A percentile compares a stretch with the other conserved stretches of the same genome.
Evolutionary conservation across 1,140 invertebrate genomes (phyloP).

Genomic region (Paralvinella palmiformis): DNA sequence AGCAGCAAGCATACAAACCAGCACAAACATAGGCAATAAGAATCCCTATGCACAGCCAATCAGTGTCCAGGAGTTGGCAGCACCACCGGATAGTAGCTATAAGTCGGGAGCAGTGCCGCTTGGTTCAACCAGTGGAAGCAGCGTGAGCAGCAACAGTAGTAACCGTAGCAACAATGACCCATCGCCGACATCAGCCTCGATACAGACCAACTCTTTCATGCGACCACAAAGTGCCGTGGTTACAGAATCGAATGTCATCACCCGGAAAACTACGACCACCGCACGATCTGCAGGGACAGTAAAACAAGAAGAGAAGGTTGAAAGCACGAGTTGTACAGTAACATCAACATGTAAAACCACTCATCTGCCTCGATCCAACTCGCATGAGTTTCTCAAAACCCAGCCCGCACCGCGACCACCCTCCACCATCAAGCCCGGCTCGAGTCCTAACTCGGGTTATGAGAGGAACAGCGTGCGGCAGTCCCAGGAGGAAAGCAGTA

Average conservation of each 20-base stretch:
- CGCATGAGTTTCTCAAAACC: not conserved
- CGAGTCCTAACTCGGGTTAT: too few species aligned
- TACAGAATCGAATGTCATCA: not conserved
- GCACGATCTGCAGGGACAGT: not conserved
- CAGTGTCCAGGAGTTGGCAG: slow-evolving; percentile 12
- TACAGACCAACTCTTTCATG: slow-evolving; percentile 39
- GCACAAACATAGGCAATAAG: not conserved
- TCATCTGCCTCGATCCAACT: too few species aligned
- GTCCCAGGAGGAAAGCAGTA: too few species aligned
- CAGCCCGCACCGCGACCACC: not conserved
- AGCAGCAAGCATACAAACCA: not conserved
- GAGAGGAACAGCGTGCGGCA: too few species aligned
- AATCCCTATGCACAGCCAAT: slow-evolving; percentile 26
- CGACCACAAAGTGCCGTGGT: slow-evolving; percentile 33
- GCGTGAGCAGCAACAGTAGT: not conserved
- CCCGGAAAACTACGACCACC: not conserved
- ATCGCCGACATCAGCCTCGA: not conserved
- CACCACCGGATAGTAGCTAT: not conserved
- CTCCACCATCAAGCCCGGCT: not conserved
- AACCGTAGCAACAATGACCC: not conserved
- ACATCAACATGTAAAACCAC: not conserved
- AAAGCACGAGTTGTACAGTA: not conserved
- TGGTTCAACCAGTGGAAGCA: not conserved
- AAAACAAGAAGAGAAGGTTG: not conserved
- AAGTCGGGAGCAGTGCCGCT: not conserved